Conservation (phyloP, 2,113 vertebrate species). For the Coturnix japonica region DNA sequence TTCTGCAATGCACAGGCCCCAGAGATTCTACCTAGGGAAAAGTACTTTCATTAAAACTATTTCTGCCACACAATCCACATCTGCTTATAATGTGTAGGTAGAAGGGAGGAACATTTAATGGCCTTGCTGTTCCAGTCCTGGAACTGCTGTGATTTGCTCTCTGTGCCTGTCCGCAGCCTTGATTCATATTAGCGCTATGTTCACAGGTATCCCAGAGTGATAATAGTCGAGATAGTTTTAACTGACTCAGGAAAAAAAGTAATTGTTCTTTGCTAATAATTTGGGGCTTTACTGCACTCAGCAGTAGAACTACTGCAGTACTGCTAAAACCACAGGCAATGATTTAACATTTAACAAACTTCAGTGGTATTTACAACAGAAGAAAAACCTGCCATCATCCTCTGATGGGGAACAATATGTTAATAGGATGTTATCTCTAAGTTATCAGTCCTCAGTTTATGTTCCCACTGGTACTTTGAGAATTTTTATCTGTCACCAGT, state of each 20-base stretch:
- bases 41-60: not conserved
- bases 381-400: not conserved
- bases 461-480: not conserved
- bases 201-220: not conserved
- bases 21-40: not conserved
- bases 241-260: not conserved
- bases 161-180: not conserved
- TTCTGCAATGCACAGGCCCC: not conserved
- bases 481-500: not conserved
- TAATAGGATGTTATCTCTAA: not conserved
- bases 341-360: not conserved
- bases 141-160: not conserved
- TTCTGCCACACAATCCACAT: not conserved
- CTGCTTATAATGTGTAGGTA: not conserved
- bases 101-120: not conserved
- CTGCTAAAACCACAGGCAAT: not conserved
- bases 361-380: not conserved
- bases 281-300: not conserved
- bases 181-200: not conserved
- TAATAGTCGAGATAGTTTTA: not conserved
- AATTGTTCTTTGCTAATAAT: not conserved
- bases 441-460: not conserved
- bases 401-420: not conserved
- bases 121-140: not conserved
- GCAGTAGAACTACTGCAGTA: not conserved